Base-by-base conservation (phyloP, 2,888 invertebrate species). In the Acronicta psi region DNA sequence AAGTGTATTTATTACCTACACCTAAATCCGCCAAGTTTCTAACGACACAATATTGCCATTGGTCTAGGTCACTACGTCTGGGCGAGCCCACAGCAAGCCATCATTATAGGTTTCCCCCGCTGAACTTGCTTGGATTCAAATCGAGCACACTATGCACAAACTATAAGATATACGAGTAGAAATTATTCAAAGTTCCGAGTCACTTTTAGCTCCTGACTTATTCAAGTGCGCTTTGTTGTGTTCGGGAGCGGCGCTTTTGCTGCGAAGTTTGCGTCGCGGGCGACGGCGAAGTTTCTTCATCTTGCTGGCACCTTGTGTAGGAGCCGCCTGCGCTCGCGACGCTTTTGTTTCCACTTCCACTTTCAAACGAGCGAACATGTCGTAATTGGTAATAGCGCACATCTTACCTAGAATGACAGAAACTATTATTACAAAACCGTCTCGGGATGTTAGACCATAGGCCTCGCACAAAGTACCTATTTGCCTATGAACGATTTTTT, bases 381-480 rank as follows among this genome's bases (percentile, higher is more conserved):
- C 94, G 75, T 94, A 92, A 80, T 94, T 94, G 8, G 93, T 93
- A 65, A 94, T 94, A 5, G 78, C 82, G 77, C 94, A 94, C 89
- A 92, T 91, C 84, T 92, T 94, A 60, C 94, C 94, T 94, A 77
- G 9, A 80, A 76, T 13, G 10, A 41, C 20, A 51, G 8, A 54
- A 50, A 31, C 0, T 16, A 2, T 41, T 20, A 37, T 0, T 25
- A 41, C 7, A 25, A 7, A 1, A 10, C 9, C 9, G 23, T 10
- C 1, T 25, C 25, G 25, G 10, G 10, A 10, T 25, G 25, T 25
- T 25, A 10, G 25, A 25, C 25, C 10, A 10, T 25, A 10, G 25
- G 10, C 25, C 10, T 25, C 25, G 10, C 25, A 9, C 2, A 25
- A 25, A 10, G 25, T 25, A 10, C 9, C 20, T 20, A 20, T 20